Evolutionary conservation across 2,113 vertebrate species (phyloP).

Genomic region (Nymphicus hollandicus): DNA sequence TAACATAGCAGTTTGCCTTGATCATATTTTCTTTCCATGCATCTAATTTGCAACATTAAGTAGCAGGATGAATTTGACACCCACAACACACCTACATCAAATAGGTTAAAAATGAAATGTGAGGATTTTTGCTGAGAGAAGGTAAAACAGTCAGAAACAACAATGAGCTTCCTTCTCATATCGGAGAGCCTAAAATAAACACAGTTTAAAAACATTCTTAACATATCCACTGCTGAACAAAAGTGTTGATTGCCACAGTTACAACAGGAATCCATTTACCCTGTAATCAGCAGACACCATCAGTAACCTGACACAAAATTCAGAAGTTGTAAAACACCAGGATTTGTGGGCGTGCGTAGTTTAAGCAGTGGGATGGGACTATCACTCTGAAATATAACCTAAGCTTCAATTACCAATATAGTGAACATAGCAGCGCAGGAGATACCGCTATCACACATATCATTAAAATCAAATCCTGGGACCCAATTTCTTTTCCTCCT

Average conservation of each 20-base stretch:
- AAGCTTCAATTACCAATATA: not conserved
- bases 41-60: not conserved
- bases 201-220: not conserved
- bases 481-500: not conserved
- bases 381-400: not conserved
- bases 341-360: not conserved
- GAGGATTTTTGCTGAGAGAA: not conserved
- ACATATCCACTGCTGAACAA: not conserved
- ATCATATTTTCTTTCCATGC: not conserved
- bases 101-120: not conserved
- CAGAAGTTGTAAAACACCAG: not conserved
- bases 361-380: not conserved
- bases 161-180: not conserved
- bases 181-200: not conserved
- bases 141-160: not conserved
- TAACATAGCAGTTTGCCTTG: not conserved
- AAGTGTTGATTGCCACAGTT: not conserved
- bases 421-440: not conserved
- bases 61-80: not conserved
- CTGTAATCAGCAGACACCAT: not conserved
- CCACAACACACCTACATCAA: not conserved
- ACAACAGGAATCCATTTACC: not conserved
- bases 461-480: not conserved
- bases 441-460: not conserved
- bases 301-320: not conserved